A percentile compares a stretch with the other conserved stretches of the same genome.
phyloP scores from a whole-genome alignment of 2,113 vertebrate species.

The Platichthys flesus region DNA sequence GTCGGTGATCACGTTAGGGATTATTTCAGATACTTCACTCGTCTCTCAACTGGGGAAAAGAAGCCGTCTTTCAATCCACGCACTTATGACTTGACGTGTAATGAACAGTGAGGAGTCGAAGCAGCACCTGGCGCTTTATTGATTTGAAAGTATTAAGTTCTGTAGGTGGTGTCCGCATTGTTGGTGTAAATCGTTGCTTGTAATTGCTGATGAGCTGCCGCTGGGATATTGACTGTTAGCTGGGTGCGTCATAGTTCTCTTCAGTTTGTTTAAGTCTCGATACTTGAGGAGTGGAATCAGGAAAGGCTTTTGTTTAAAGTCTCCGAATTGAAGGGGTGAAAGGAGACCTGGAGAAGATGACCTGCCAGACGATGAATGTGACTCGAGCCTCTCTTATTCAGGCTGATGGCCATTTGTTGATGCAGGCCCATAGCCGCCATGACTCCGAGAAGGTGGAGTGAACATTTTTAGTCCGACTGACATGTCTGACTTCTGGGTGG shows the following conservation, averaged over 20 bases:
- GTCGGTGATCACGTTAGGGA: constrained; percentile 54
- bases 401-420: constrained; percentile 28
- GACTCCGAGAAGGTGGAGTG: constrained; percentile 48
- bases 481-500: constrained; percentile 70
- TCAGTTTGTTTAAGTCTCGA: constrained; percentile 39
- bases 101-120: constrained; percentile 63
- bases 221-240: constrained; percentile 50
- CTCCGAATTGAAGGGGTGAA: constrained; percentile 40
- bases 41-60: constrained; percentile 24
- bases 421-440: constrained; percentile 20
- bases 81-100: constrained; percentile 47
- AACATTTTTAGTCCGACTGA: constrained; percentile 65
- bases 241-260: neutral
- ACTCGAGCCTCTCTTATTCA: constrained; percentile 14
- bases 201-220: constrained; percentile 48
- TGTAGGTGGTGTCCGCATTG: constrained; percentile 29
- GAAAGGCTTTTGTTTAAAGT: constrained; percentile 37
- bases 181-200: constrained; percentile 57
- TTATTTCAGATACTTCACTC: constrained; percentile 59
- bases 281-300: constrained; percentile 3
- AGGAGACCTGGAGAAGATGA: constrained; percentile 32
- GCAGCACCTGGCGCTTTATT: constrained; percentile 52
- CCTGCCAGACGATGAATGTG: constrained; percentile 56
- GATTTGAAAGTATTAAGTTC: constrained; percentile 62
- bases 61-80: constrained; percentile 23